These are phyloP conservation scores for Teleopsis dalmanni DNA, from an alignment of 1,140 invertebrate genomes.

Conservation along the genomic window DNA sequence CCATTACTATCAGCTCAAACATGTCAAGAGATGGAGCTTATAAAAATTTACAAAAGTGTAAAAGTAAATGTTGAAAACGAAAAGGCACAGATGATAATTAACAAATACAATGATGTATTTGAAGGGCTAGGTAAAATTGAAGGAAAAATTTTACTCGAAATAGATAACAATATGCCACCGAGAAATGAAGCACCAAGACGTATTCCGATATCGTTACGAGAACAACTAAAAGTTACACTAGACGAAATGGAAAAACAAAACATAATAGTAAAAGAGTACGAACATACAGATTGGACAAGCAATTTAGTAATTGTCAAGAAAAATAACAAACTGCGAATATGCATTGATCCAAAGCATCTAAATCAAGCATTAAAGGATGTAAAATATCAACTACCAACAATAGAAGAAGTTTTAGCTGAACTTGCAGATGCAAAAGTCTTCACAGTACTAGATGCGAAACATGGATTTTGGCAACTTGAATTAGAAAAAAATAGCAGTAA, in stretches of 20 bases:
- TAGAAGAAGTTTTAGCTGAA: constrained; percentile 15
- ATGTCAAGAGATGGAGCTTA: not conserved
- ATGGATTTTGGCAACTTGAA: constrained; percentile 14
- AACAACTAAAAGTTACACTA: constrained; percentile 1
- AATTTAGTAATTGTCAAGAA: too few relatives aligned
- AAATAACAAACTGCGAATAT: not conserved
- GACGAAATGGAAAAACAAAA: not conserved
- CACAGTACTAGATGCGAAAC: constrained; percentile 11
- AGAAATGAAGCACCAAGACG: not conserved
- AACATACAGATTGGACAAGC: not conserved
- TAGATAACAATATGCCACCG: too few relatives aligned
- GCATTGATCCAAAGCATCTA: not conserved
- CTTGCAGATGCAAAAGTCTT: constrained; percentile 11
- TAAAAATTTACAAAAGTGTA: not conserved
- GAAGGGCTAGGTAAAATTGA: not conserved
- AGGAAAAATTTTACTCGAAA: not conserved
- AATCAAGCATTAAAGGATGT: constrained; percentile 1
- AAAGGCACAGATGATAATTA: too few relatives aligned
- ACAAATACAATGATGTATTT: too few relatives aligned
- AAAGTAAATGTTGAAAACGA: not conserved
- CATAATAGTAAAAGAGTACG: not conserved
- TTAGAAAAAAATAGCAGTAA: constrained; percentile 13
- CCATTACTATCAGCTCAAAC: not conserved
- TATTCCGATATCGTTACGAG: too few relatives aligned
- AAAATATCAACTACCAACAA: not conserved